A percentile compares a stretch with the other conserved stretches of the same genome.
Conservation (phyloP, 2,797 vertebrate genomes). For the Ctenopoma kingsleyae region DNA sequence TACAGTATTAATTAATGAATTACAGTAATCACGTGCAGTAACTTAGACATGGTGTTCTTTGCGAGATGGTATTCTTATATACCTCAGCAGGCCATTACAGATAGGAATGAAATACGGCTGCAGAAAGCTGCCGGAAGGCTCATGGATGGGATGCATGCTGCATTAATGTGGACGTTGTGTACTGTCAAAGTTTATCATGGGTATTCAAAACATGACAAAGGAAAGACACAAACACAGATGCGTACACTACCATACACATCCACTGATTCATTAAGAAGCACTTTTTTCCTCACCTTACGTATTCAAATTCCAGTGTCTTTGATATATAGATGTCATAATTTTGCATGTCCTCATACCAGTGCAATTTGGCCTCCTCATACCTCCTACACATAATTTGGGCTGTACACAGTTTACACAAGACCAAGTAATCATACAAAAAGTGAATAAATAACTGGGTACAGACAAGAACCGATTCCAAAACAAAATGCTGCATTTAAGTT, state of each 20-base stretch:
- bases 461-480: not conserved
- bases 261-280: not conserved
- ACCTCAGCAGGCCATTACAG: slow-evolving; percentile 42
- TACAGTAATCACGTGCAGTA: slow-evolving; percentile 61
- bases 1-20: slow-evolving; percentile 61
- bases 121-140: slow-evolving; percentile 38
- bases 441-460: not conserved
- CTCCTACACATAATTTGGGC: slow-evolving; percentile 7
- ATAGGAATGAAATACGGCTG: slow-evolving; percentile 42
- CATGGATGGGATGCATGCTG: slow-evolving; percentile 22
- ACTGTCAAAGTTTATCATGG: slow-evolving; percentile 35
- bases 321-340: not conserved
- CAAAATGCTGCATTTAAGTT: slow-evolving; percentile 3
- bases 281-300: not conserved
- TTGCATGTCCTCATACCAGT: no score
- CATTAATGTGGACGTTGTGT: slow-evolving; percentile 39
- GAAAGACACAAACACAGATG: slow-evolving; percentile 26
- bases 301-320: not conserved
- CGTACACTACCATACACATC: not conserved
- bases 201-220: slow-evolving; percentile 16
- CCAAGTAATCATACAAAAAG: not conserved
- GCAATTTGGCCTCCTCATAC: not conserved
- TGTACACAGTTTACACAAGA: slow-evolving; percentile 6
- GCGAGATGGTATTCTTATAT: slow-evolving; percentile 64
- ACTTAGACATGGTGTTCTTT: slow-evolving; percentile 57